These are phyloP conservation scores for Himantopus leucocephalus DNA, from an alignment of 2,113 vertebrate species.

Conservation along the genomic window DNA sequence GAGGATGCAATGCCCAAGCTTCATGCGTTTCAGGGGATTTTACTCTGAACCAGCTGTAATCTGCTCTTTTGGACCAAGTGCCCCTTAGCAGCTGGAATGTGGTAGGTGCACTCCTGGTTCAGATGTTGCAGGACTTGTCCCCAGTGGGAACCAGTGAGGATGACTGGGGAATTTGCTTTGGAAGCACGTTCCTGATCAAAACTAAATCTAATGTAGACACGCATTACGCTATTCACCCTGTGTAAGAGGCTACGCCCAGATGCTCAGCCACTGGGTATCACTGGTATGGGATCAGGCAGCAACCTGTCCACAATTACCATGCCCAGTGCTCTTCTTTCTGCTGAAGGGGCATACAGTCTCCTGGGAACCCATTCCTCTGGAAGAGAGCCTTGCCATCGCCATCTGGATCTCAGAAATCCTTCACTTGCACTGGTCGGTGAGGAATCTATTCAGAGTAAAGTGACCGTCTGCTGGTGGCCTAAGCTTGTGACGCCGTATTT, in stretches of 20 bases:
- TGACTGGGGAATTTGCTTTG: background rate
- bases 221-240: background rate
- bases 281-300: background rate
- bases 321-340: background rate
- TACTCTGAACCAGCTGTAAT: background rate
- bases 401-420: background rate
- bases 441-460: background rate
- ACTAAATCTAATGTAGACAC: background rate
- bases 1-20: background rate
- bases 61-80: background rate
- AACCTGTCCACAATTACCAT: accelerated
- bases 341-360: background rate
- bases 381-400: background rate
- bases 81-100: background rate
- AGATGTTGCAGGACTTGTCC: background rate
- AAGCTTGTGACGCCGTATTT: background rate
- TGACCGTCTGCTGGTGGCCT: background rate
- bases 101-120: background rate
- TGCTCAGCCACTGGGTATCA: background rate
- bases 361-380: background rate
- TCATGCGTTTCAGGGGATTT: background rate
- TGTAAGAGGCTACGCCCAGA: background rate
- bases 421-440: background rate
- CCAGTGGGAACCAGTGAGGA: background rate
- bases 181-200: background rate